These are phyloP conservation scores for Lasioglossum vierecki DNA, from an alignment of 2,888 invertebrate genomes.

Conservation along the genomic window DNA sequence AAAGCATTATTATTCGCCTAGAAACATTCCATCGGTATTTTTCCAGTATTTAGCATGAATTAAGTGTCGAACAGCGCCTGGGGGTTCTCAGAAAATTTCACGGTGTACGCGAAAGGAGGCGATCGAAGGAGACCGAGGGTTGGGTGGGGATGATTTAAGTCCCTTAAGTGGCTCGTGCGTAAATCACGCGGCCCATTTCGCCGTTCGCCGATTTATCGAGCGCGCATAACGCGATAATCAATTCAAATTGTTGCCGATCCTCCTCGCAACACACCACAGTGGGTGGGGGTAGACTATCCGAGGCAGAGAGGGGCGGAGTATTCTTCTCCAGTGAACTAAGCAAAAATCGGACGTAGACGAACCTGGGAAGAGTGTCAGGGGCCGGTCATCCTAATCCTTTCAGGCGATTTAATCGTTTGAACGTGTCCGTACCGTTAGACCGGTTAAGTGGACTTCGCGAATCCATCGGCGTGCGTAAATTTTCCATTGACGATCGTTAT, in stretches of 20 bases:
- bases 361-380: not conserved
- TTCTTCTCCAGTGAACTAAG: not conserved
- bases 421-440: conserved; percentile 42
- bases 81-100: not conserved
- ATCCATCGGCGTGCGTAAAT: conserved; percentile 21
- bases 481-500: conserved; percentile 28
- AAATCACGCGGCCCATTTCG: conserved; percentile 37
- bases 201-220: conserved; percentile 39
- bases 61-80: not conserved
- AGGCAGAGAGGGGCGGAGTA: no score
- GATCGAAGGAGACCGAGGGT: not conserved
- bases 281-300: not conserved
- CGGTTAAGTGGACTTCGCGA: conserved; percentile 14
- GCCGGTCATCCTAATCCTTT: conserved; percentile 27
- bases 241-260: conserved; percentile 40
- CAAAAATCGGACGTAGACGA: not conserved
- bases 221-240: conserved; percentile 48
- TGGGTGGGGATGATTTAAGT: conserved; percentile 34
- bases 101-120: not conserved
- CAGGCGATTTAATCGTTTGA: conserved; percentile 38
- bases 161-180: conserved; percentile 36
- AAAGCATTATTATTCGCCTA: not conserved
- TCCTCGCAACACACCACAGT: not conserved
- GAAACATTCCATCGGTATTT: not conserved
- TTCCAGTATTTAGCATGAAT: not conserved